Conservation (phyloP, 2,113 vertebrate species). For the Solenodon paradoxus region DNA sequence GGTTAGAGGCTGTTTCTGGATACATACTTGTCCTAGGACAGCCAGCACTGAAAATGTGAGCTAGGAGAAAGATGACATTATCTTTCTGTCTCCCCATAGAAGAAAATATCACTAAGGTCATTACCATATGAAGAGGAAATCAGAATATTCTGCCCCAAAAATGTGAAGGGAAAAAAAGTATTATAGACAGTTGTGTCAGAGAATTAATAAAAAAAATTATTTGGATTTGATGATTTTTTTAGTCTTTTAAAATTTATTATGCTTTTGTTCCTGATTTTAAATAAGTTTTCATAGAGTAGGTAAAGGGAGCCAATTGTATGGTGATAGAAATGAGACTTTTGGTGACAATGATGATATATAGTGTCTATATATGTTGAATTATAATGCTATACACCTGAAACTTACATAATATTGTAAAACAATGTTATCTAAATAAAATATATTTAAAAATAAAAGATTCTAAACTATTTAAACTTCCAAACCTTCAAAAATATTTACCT, state of each 20-base stretch:
- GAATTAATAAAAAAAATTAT: not conserved
- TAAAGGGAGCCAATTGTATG: not conserved
- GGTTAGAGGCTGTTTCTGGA: not conserved
- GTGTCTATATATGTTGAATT: not conserved
- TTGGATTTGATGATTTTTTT: not conserved
- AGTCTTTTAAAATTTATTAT: not conserved
- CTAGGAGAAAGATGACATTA: not conserved
- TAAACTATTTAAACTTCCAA: too few relatives aligned
- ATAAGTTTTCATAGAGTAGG: not conserved
- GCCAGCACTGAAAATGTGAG: not conserved
- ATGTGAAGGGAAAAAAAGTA: not conserved
- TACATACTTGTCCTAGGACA: not conserved
- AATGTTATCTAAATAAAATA: too few relatives aligned
- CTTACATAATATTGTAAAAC: too few relatives aligned
- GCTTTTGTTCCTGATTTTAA: slow-evolving; percentile 22
- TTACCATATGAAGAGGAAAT: not conserved
- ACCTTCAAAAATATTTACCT: too few relatives aligned
- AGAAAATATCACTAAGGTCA: not conserved
- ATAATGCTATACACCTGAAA: too few relatives aligned
- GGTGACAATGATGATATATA: not conserved
- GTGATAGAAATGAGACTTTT: not conserved
- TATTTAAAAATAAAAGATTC: too few relatives aligned
- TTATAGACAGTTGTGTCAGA: not conserved
- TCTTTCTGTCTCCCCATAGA: not conserved
- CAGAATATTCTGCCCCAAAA: not conserved